Base-by-base conservation (phyloP, 2,888 invertebrate genomes). In the Teinopalpus imperialis region DNA sequence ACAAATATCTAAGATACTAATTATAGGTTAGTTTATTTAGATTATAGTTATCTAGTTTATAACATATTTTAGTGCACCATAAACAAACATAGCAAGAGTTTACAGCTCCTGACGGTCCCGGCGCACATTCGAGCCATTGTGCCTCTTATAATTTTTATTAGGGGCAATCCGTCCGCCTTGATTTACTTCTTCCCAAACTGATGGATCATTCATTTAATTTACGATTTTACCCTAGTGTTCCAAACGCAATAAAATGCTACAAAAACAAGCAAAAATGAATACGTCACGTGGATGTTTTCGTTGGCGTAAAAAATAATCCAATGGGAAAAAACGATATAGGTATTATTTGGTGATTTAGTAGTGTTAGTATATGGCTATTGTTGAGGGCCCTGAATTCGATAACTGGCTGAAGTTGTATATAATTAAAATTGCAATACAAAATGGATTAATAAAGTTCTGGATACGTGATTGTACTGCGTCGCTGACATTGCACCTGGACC, bases 71-170 rank as follows among this genome's bases (percentile, higher is more conserved):
- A 88, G 82, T 86, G 86, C 76, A 74, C 71, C 81, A 85, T 88
- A 88, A 87, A 87, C 87, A 87, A 88, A 87, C 87, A 87, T 79
- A 85, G 85, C 79, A 71, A 78, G 80, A 79, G 78, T 87, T 87
- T 87, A 86, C 81, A 75, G 77, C 87, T 81, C 78, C 85, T 80
- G 85, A 73, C 85, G 78, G 75, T 74, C 78, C 66, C 77, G 77
- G 67, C 75, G 78, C 83, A 81, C 82, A 83, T 81, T 80, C 77
- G 75, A 75, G 62, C 75, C 78, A 87, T 88, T 88, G 87, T 87
- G 86, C 83, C 80, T 85, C 82, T 87, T 88, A 88, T 88, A 88
- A 87, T 88, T 88, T 88, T 88, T 87, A 88, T 87, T 86, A 80
- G 82, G 81, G 86, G 86, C 88, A 87, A 88, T 88, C 82, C 87